These are phyloP conservation scores for Muscicapa comitata DNA, from an alignment of 2,797 vertebrate species.

Conservation along the genomic window DNA sequence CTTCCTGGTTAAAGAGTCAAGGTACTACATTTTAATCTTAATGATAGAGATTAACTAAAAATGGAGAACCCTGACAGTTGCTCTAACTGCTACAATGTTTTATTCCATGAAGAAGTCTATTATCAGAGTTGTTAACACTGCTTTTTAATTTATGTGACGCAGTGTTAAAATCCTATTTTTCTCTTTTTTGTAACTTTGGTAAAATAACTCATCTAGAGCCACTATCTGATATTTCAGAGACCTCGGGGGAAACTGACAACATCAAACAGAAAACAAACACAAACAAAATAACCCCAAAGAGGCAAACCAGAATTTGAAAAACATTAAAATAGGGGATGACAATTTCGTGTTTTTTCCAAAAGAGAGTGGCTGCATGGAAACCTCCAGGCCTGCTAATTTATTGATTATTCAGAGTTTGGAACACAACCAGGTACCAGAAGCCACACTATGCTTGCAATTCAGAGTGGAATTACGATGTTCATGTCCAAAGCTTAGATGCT, in stretches of 20 bases:
- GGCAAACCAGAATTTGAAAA: not conserved
- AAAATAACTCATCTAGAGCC: not conserved
- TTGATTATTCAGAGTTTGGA: not conserved
- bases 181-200: not conserved
- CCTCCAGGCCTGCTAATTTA: not conserved
- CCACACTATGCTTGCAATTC: not conserved
- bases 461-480: not conserved
- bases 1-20: not conserved
- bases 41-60: not conserved
- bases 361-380: not conserved
- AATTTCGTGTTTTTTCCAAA: not conserved
- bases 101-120: not conserved
- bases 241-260: not conserved
- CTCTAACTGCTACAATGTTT: not conserved
- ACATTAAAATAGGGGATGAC: not conserved
- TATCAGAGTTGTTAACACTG: not conserved
- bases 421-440: not conserved
- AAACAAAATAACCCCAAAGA: not conserved
- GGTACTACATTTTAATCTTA: not conserved
- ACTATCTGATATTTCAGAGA: not conserved
- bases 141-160: not conserved
- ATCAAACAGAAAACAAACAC: not conserved
- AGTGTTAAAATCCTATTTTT: not conserved
- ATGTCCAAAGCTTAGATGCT: not conserved
- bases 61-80: not conserved